Evolutionary conservation across 2,113 vertebrate species (phyloP).

Genomic region (Zingel zingel): DNA sequence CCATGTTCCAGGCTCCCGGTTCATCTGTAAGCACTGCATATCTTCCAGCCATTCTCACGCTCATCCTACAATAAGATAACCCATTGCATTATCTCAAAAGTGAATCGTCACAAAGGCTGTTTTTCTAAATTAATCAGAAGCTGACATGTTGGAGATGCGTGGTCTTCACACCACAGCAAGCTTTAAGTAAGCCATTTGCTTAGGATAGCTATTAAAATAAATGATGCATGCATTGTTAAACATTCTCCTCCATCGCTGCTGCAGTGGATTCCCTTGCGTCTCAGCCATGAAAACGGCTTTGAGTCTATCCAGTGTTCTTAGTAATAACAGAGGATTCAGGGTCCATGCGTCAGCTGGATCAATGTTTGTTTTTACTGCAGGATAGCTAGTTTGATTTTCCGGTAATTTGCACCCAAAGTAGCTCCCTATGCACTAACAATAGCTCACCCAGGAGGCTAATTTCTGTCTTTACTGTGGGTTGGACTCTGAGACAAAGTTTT

Average conservation of each 20-base stretch:
- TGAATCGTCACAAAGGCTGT: not conserved
- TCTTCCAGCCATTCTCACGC: not conserved
- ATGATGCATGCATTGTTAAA: conserved; percentile 1
- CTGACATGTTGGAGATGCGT: no score
- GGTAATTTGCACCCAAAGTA: not conserved
- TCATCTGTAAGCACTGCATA: not conserved
- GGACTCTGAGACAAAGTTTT: not conserved
- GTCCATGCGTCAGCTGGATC: not conserved
- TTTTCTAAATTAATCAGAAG: not conserved
- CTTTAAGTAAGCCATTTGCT: not conserved
- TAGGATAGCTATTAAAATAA: not conserved
- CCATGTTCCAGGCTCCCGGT: not conserved
- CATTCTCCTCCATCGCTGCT: not conserved
- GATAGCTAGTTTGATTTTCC: not conserved
- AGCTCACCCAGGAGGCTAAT: not conserved
- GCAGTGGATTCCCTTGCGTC: conserved; percentile 1
- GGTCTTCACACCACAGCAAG: not conserved
- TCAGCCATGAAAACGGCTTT: not conserved
- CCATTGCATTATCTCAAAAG: not conserved
- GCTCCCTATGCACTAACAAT: not conserved
- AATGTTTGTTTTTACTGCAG: conserved; percentile 7
- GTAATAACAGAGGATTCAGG: not conserved
- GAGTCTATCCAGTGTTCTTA: not conserved
- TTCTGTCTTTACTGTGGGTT: not conserved
- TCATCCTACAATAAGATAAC: not conserved